Conservation (phyloP, 2,113 vertebrate species). For the Cygnus atratus region DNA sequence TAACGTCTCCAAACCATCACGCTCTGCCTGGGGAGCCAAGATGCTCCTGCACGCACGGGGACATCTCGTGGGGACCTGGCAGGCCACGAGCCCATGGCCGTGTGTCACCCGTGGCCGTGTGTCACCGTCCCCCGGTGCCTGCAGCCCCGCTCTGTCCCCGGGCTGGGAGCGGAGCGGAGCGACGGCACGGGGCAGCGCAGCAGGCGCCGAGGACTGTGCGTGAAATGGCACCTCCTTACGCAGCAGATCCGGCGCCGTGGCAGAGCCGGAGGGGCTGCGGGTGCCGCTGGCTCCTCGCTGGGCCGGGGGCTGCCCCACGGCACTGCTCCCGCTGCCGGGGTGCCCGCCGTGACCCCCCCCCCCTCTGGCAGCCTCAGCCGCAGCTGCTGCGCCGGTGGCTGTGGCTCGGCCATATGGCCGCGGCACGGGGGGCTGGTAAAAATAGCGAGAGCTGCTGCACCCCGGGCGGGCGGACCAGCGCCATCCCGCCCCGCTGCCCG, state of each 20-base stretch:
- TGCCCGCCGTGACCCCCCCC: accelerated
- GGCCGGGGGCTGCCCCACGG: accelerated
- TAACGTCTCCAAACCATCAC: neutral
- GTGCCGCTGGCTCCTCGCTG: accelerated
- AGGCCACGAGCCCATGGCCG: accelerated
- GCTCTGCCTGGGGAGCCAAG: neutral
- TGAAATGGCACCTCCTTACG: neutral
- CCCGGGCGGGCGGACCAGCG: neutral
- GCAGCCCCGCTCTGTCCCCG: accelerated
- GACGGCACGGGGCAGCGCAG: neutral
- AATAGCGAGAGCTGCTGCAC: neutral
- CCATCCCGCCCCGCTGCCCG: neutral
- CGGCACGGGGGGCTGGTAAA: neutral
- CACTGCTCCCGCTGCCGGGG: accelerated
- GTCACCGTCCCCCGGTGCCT: neutral
- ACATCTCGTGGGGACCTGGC: neutral
- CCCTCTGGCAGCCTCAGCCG: neutral
- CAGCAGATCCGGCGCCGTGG: accelerated
- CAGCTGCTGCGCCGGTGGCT: constrained; percentile 4
- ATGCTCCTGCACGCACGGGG: neutral
- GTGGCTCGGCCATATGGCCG: neutral
- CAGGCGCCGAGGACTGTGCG: accelerated
- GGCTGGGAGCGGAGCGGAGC: neutral
- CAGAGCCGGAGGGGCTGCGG: neutral
- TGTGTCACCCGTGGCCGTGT: neutral